phyloP scores from a whole-genome alignment of 2,888 invertebrate genomes.

The Entomobrya proxima region DNA sequence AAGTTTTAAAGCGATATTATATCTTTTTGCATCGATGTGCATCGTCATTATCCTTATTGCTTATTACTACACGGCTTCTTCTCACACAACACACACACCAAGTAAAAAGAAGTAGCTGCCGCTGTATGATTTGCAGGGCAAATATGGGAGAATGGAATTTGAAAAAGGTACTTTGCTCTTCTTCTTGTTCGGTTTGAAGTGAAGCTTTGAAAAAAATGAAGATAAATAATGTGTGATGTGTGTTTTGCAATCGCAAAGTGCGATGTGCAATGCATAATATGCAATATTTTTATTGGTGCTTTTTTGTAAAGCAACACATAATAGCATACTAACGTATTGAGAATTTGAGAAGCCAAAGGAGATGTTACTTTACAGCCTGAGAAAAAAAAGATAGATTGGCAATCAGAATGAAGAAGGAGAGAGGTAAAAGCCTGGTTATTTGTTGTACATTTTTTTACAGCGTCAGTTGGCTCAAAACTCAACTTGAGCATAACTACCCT shows the following conservation, averaged over 20 bases:
- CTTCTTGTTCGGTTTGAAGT: constrained; percentile 35
- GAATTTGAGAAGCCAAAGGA: not conserved
- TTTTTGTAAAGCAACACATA: not conserved
- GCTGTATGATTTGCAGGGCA: not conserved
- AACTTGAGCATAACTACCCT: constrained; percentile 38
- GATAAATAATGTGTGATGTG: constrained; percentile 32
- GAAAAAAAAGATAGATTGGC: constrained; percentile 41
- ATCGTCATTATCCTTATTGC: not conserved
- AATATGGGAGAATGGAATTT: constrained; percentile 56
- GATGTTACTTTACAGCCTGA: constrained; percentile 49
- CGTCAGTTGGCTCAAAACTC: constrained; percentile 68
- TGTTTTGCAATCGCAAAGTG: constrained; percentile 42
- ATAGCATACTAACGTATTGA: not conserved
- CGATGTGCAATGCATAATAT: constrained; percentile 40
- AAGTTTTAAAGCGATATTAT: not conserved
- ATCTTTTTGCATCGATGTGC: constrained; percentile 23
- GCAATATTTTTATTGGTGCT: constrained; percentile 16
- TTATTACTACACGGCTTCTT: not conserved
- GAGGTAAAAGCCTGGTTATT: constrained; percentile 24
- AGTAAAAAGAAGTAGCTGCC: not conserved
- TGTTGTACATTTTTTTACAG: constrained; percentile 39
- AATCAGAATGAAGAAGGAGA: not conserved
- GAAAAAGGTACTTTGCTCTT: constrained; percentile 63
- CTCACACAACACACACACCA: not conserved
- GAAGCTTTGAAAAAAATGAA: constrained; percentile 27